Percentiles rank a stretch among this genome's conserved stretches.
Evolutionary conservation across 2,113 vertebrate species (phyloP).

Genomic region (Bucco capensis): DNA sequence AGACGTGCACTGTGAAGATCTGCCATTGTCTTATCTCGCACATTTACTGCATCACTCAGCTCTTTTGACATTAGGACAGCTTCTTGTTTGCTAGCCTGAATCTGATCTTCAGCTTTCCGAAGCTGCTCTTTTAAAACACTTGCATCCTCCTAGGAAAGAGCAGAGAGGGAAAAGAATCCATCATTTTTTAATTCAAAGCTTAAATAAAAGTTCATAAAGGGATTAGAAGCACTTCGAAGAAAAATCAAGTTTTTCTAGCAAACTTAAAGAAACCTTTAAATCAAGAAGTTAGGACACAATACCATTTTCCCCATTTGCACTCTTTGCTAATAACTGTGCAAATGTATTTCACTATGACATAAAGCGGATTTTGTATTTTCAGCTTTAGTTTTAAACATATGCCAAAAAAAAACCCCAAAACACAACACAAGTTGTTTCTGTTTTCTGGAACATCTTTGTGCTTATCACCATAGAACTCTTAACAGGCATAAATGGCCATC

Average conservation of each 20-base stretch:
- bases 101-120: slow-evolving; percentile 91
- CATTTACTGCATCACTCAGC: slow-evolving; percentile 88
- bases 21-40: slow-evolving; percentile 90
- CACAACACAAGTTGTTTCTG: background rate
- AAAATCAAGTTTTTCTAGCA: background rate
- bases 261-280: background rate
- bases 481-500: background rate
- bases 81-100: slow-evolving; percentile 91
- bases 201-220: background rate
- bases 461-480: background rate
- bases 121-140: slow-evolving; percentile 87
- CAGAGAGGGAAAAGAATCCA: background rate
- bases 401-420: background rate
- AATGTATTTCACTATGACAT: background rate
- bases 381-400: background rate
- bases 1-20: slow-evolving; percentile 88
- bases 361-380: background rate
- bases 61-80: slow-evolving; percentile 85
- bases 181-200: background rate
- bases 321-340: background rate
- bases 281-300: background rate
- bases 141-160: slow-evolving; percentile 79
- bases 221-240: background rate
- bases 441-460: background rate
- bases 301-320: background rate